phyloP scores from a whole-genome alignment of 2,797 vertebrate species.

The Catostomus latipinnis region DNA sequence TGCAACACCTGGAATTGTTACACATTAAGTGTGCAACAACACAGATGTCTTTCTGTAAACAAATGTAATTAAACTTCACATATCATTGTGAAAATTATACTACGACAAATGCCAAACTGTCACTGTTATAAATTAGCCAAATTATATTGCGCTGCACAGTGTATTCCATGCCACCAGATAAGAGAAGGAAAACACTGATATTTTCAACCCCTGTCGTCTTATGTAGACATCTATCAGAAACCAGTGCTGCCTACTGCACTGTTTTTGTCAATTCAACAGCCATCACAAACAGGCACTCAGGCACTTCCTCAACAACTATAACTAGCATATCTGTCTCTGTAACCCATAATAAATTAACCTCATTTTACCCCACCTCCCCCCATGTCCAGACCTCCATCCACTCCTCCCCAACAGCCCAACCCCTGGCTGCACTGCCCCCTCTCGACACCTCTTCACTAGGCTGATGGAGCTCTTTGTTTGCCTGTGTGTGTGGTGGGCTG shows the following conservation, averaged over 20 bases:
- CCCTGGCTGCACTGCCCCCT: slow-evolving; percentile 49
- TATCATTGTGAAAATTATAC: background rate
- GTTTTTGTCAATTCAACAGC: slow-evolving; percentile 11
- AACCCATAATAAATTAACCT: slow-evolving; percentile 40
- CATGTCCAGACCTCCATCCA: background rate
- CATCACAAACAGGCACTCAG: background rate
- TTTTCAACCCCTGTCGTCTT: slow-evolving; percentile 26
- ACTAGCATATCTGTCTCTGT: slow-evolving; percentile 36
- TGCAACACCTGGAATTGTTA: background rate
- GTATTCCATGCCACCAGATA: background rate
- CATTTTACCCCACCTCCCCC: slow-evolving; percentile 14
- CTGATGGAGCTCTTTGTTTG: slow-evolving; percentile 60
- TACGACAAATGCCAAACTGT: background rate
- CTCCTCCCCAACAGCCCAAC: slow-evolving; percentile 41
- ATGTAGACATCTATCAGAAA: slow-evolving; percentile 25
- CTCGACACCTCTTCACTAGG: slow-evolving; percentile 32
- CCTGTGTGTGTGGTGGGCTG: slow-evolving; percentile 57
- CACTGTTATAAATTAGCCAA: slow-evolving; percentile 9
- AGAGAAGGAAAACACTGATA: background rate
- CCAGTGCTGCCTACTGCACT: slow-evolving; percentile 1
- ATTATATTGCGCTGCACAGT: slow-evolving; percentile 5
- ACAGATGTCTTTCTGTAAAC: background rate
- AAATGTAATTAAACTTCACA: slow-evolving; percentile 5
- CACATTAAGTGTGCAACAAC: slow-evolving; percentile 14
- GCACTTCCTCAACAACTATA: background rate